Conservation (phyloP, 2,797 vertebrate species). For the Dendrocincla tyrannina region DNA sequence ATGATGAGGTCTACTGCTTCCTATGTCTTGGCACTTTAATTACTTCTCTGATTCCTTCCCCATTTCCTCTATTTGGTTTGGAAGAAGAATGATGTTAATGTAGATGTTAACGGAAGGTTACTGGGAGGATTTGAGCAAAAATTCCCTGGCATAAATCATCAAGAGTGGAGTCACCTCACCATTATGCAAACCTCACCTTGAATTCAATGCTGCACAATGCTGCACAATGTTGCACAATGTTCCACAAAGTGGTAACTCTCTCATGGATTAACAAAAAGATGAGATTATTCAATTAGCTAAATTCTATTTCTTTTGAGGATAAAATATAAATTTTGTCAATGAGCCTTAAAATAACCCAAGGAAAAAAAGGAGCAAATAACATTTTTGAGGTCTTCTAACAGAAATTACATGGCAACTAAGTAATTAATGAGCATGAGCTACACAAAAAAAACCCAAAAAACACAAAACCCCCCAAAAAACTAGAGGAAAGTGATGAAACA, state of each 20-base stretch:
- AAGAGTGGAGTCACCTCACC: neutral
- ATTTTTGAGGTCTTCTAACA: neutral
- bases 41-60: conserved; percentile 18
- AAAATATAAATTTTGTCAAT: neutral
- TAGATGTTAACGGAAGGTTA: conserved; percentile 1
- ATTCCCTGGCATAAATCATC: neutral
- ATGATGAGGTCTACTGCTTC: conserved; percentile 42
- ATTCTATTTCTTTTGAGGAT: neutral
- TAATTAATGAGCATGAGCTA: neutral
- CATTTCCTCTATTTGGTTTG: neutral
- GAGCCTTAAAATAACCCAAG: neutral
- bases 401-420: neutral
- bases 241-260: neutral
- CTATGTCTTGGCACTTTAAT: conserved; percentile 63
- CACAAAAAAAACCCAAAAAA: neutral
- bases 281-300: neutral
- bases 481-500: neutral
- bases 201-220: neutral
- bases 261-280: neutral
- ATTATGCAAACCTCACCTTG: neutral
- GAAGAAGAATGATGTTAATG: neutral
- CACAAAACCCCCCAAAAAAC: no score
- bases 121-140: neutral
- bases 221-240: neutral
- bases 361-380: neutral